phyloP scores from a whole-genome alignment of 2,797 vertebrate species.

The Spheniscus humboldti region DNA sequence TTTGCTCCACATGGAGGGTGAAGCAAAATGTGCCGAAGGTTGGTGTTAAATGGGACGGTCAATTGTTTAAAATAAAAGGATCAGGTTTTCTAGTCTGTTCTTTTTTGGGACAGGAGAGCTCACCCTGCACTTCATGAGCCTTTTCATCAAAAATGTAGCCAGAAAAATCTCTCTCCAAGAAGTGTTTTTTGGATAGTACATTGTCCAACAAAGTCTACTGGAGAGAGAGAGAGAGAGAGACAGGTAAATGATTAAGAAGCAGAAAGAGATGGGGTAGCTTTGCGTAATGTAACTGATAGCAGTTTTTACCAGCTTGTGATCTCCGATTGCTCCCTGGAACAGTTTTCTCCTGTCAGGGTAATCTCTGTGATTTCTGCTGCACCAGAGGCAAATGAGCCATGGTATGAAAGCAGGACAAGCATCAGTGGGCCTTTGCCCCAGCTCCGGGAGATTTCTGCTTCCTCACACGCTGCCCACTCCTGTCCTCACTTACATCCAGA shows the following conservation, averaged over 20 bases:
- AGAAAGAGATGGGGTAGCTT: not conserved
- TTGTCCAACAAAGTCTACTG: not conserved
- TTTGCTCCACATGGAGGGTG: not conserved
- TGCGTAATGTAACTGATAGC: not conserved
- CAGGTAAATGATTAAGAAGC: not conserved
- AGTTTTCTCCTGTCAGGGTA: not conserved
- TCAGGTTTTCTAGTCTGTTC: not conserved
- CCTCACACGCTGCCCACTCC: not conserved
- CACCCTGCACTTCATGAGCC: not conserved
- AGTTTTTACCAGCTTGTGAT: not conserved
- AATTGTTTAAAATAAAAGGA: not conserved
- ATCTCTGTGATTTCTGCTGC: not conserved
- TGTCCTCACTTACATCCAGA: conserved; percentile 18
- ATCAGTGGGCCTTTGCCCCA: conserved; percentile 23
- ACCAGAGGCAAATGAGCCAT: not conserved
- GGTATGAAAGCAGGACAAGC: conserved; percentile 1
- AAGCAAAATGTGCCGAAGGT: not conserved
- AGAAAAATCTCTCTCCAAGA: not conserved
- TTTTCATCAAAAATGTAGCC: not conserved
- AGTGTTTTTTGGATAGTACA: not conserved
- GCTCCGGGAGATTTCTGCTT: not conserved
- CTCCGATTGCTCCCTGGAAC: not conserved
- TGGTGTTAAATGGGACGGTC: not conserved
- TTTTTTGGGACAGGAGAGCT: not conserved
- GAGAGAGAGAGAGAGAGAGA: too few relatives aligned